A percentile compares a stretch with the other conserved stretches of the same genome.
phyloP scores from a whole-genome alignment of 1,140 invertebrate species.

The Trichoplusia ni region DNA sequence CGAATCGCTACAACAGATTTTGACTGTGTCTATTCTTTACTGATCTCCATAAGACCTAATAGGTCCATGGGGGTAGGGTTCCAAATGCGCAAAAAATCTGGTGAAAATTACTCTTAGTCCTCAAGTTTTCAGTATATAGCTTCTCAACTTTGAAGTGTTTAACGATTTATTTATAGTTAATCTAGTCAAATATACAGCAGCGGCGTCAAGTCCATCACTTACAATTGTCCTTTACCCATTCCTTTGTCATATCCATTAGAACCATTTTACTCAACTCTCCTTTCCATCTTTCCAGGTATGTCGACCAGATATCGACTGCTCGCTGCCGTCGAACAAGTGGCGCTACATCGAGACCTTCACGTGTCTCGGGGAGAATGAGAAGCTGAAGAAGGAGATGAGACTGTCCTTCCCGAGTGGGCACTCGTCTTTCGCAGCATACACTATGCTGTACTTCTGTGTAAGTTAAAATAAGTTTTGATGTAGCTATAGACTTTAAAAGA shows the following conservation, averaged over 20 bases:
- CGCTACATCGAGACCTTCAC: constrained; percentile 85
- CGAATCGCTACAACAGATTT: neutral
- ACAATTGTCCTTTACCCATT: neutral
- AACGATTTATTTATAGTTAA: no score
- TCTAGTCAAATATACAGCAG: no score
- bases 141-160: no score
- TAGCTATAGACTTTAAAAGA: no score
- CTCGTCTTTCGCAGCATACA: constrained; percentile 90
- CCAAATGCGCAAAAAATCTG: no score
- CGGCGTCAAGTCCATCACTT: no score
- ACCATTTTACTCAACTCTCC: neutral
- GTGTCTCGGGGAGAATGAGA: constrained; percentile 82
- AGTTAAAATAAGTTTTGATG: constrained; percentile 82
- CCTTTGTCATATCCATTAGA: neutral
- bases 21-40: neutral
- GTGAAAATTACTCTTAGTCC: no score
- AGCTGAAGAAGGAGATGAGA: constrained; percentile 87
- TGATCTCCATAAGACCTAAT: no score
- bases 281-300: constrained; percentile 82
- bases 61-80: no score
- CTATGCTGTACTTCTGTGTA: constrained; percentile 91
- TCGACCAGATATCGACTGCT: constrained; percentile 84
- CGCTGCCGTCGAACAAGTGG: constrained; percentile 79
- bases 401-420: constrained; percentile 92
- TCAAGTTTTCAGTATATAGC: no score